Base-by-base conservation (phyloP, 2,888 invertebrate species). In the Drosophila testacea region DNA sequence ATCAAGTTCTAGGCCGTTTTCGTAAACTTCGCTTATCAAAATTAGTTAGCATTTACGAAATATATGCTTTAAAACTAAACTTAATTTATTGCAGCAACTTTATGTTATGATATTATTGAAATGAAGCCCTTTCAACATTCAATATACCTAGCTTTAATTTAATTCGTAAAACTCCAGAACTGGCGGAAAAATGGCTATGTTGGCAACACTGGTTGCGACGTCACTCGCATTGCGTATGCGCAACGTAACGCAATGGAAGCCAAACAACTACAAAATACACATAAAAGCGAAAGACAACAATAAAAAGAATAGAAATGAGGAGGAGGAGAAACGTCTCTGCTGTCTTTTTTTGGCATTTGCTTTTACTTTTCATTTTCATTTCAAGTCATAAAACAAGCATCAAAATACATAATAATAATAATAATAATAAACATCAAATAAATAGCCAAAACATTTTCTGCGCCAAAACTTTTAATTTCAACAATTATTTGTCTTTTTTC, bases 391-490 rank as follows among this genome's bases (percentile, higher is more conserved):
- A 73, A 73, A 59, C 42, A 56, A 61, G 42, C 68, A 68, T 57
- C 11, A 44, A 41, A 60, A 63, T 55, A 47, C 50, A 69, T 55
- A 61, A 74, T 60, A 61, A 73, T 16, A 16, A 16, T 16, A 16
- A 16, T 57, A 68, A 75, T 47, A 63, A 63, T 66, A 61, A 69
- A 51, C 47, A 63, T 57, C 6, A 71, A 65, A 54, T 59, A 60
- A 75, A 75, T 70, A 61, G 75, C 46, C 36, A 65, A 42, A 67
- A 63, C 60, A 57, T 62, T 76, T 73, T 64, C 61, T 56, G 54
- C 68, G 67, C 63, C 67, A 62, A 61, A 63, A 67, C 84, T 80
- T 79, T 82, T 78, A 80, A 76, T 85, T 85, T 81, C 73, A 73
- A 70, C 71, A 76, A 78, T 83, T 79, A 76, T 80, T 71, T 70